phyloP scores from a whole-genome alignment of 2,888 invertebrate genomes.

The Saturnia pavonia region DNA sequence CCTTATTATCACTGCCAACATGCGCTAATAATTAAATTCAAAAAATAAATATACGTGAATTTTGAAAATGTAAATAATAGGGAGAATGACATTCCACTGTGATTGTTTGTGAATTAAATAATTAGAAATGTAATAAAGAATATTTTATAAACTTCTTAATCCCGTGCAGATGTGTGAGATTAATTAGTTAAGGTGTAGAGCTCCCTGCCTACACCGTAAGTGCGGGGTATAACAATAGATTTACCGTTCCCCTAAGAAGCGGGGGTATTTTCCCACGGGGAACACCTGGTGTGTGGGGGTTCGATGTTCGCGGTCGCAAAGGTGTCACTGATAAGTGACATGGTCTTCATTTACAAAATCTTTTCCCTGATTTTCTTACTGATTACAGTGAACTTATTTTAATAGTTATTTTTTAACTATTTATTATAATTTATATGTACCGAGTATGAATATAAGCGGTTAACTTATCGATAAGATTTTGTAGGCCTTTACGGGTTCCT shows the following conservation, averaged over 20 bases:
- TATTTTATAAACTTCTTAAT: neutral
- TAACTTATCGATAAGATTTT: too few relatives aligned
- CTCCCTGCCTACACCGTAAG: slow-evolving; percentile 8
- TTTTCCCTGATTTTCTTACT: slow-evolving; percentile 15
- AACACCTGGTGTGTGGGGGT: slow-evolving; percentile 26
- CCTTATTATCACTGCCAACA: too few relatives aligned
- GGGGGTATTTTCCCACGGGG: slow-evolving; percentile 25
- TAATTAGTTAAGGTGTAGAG: slow-evolving; percentile 11
- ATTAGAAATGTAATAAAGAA: neutral
- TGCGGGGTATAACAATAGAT: slow-evolving; percentile 6
- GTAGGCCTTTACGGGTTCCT: too few relatives aligned
- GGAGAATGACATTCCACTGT: neutral
- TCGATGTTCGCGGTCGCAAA: slow-evolving; percentile 21
- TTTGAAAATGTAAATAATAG: neutral
- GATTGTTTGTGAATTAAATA: neutral
- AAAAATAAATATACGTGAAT: neutral
- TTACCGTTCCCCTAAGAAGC: slow-evolving; percentile 16
- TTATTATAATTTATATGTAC: too few relatives aligned
- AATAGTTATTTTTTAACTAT: neutral
- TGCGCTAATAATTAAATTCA: neutral
- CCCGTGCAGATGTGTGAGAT: neutral
- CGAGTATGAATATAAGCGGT: too few relatives aligned
- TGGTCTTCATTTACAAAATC: neutral
- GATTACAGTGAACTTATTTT: neutral
- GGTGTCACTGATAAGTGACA: slow-evolving; percentile 12